A percentile compares a stretch with the other conserved stretches of the same genome.
Conservation (phyloP, 1,140 invertebrate genomes). For the Solen grandis region DNA sequence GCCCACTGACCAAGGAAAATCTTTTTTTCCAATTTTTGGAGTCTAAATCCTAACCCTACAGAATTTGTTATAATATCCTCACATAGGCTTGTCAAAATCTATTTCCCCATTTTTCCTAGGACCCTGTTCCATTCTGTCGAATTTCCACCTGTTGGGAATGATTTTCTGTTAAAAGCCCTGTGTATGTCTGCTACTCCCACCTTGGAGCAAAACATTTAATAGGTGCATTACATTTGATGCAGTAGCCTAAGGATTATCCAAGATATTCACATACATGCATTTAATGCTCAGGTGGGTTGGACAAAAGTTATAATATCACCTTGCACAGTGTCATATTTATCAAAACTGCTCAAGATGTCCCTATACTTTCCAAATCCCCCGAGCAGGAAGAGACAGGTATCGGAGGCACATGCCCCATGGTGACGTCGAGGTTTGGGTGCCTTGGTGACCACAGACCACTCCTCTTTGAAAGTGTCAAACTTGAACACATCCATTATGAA, state of each 20-base stretch:
- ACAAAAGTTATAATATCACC: slow-evolving; percentile 13
- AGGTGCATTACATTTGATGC: background rate
- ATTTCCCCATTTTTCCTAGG: too few relatives aligned
- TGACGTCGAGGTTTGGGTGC: slow-evolving; percentile 20
- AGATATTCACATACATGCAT: background rate
- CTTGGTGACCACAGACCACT: slow-evolving; percentile 21
- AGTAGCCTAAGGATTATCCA: background rate
- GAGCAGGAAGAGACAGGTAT: slow-evolving; percentile 25
- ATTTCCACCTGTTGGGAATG: background rate
- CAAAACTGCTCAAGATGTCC: slow-evolving; percentile 21
- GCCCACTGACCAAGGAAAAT: too few relatives aligned
- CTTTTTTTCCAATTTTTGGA: too few relatives aligned
- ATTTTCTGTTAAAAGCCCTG: background rate
- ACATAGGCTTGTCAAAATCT: too few relatives aligned
- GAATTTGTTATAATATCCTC: too few relatives aligned
- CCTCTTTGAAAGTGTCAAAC: slow-evolving; percentile 26
- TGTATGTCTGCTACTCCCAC: background rate
- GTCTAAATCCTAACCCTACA: too few relatives aligned
- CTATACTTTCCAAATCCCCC: slow-evolving; percentile 51
- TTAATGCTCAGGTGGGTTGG: background rate
- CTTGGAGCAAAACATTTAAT: background rate
- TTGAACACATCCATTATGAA: slow-evolving; percentile 40
- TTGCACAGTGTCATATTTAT: slow-evolving; percentile 22
- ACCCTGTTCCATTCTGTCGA: too few relatives aligned
- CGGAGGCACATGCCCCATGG: slow-evolving; percentile 35